Evolutionary conservation across 2,113 vertebrate species (phyloP).

Genomic region (Acrocephalus kingi): DNA sequence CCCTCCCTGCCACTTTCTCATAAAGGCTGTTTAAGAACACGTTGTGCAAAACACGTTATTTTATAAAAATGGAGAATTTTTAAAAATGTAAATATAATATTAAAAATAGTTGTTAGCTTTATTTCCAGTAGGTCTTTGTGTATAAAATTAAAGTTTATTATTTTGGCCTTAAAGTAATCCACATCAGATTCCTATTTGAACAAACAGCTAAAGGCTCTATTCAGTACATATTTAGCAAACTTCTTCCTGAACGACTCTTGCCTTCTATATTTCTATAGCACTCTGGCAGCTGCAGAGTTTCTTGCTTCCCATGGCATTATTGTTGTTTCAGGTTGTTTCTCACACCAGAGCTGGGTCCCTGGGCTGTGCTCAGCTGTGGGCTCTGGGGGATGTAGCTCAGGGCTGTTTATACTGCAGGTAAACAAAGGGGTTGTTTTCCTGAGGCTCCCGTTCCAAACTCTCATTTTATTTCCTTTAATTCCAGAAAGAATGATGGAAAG

Average conservation of each 20-base stretch:
- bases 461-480: background rate
- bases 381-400: background rate
- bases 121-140: background rate
- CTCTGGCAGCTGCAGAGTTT: background rate
- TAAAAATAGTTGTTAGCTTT: background rate
- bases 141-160: background rate
- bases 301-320: background rate
- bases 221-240: background rate
- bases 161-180: background rate
- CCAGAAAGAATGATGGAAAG: background rate
- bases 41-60: background rate
- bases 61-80: background rate
- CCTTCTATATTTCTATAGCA: background rate
- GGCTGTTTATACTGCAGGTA: background rate
- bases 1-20: background rate
- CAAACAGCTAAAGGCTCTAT: background rate
- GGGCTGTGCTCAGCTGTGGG: background rate
- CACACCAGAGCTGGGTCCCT: background rate
- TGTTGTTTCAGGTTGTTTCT: background rate
- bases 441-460: background rate
- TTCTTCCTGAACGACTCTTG: background rate
- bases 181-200: background rate
- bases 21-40: background rate
- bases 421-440: background rate
- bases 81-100: background rate